Percentiles rank a stretch among this genome's conserved stretches.
phyloP scores from a whole-genome alignment of 2,888 invertebrate genomes.

The Luperina testacea region DNA sequence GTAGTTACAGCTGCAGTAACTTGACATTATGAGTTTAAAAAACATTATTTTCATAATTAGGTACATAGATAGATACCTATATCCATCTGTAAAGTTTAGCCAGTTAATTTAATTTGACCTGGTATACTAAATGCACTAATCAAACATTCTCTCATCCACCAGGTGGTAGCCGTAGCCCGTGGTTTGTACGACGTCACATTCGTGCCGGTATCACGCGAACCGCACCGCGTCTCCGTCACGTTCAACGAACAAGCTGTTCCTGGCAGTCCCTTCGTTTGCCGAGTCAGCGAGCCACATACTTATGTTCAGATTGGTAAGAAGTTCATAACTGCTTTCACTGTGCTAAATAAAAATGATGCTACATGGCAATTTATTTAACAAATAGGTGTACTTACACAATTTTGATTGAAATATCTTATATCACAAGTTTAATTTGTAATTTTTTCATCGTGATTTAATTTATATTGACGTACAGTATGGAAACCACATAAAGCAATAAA shows the following conservation, averaged over 20 bases:
- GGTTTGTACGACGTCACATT: constrained; percentile 98
- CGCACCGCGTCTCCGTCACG: constrained; percentile 97
- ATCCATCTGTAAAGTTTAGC: background rate
- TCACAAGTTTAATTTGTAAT: background rate
- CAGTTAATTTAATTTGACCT: background rate
- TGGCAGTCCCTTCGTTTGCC: constrained; percentile 97
- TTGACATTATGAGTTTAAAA: background rate
- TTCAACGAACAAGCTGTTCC: constrained; percentile 98
- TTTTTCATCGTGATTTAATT: background rate
- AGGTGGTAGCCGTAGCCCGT: constrained; percentile 96
- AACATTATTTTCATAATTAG: background rate
- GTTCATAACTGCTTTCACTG: background rate
- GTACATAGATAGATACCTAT: too few relatives aligned
- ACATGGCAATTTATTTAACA: background rate
- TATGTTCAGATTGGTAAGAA: constrained; percentile 92
- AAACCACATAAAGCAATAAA: too few relatives aligned
- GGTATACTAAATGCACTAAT: background rate
- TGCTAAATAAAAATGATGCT: background rate
- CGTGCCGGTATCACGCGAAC: constrained; percentile 96
- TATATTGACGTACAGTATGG: background rate
- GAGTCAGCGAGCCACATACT: constrained; percentile 93
- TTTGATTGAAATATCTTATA: background rate
- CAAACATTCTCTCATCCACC: constrained; percentile 56
- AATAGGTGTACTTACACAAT: background rate
- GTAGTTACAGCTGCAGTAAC: background rate